Evolutionary conservation across 2,888 invertebrate species (phyloP), one percentile per base, ranked within the genome.

Genomic region (Leptogaster cylindrica): DNA sequence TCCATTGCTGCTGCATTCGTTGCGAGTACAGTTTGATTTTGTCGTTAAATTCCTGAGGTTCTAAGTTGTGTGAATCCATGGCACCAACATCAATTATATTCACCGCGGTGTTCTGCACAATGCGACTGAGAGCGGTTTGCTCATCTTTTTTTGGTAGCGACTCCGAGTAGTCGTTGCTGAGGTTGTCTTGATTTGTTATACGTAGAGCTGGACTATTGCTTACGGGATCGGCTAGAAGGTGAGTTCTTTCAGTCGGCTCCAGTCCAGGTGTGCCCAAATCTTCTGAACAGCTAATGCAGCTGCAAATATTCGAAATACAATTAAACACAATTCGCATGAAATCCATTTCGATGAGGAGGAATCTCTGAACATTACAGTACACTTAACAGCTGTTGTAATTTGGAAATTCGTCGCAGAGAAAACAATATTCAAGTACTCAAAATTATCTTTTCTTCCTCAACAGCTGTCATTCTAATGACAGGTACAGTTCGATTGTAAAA

Each of bases 41-140:
- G 76, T 95, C 95, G 75, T 89, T 86, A 80, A 92, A 94, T 79
- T 94, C 95, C 76, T 92, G 91, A 73, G 93, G 92, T 75, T 95
- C 95, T 68, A 95, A 83, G 74, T 90, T 90, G 79, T 93, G 93
- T 7, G 92, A 89, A 71, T 94, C 95, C 73, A 94, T 84, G 2
- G 95, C 93, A 58, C 93, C 91, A n/a, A 95, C 94, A 83, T 95
- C 95, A 75, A 95, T 95, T 68, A 95, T 93, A 82, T 94, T 93
- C 94, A 91, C 91, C 61, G 94, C 93, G 70, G 93, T 93, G 81
- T 93, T 92, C 76, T 93, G 92, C 63, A 96, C 85, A 81, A 95
- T 93, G 82, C 91, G 88, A 78, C 89, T 93, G 52, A 95, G 85
- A 1, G 93, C 95, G 75, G 92, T 93, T 83, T 95, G 94, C 78